phyloP scores from a whole-genome alignment of 2,888 invertebrate genomes.

The Pristionchus fissidentatus region DNA sequence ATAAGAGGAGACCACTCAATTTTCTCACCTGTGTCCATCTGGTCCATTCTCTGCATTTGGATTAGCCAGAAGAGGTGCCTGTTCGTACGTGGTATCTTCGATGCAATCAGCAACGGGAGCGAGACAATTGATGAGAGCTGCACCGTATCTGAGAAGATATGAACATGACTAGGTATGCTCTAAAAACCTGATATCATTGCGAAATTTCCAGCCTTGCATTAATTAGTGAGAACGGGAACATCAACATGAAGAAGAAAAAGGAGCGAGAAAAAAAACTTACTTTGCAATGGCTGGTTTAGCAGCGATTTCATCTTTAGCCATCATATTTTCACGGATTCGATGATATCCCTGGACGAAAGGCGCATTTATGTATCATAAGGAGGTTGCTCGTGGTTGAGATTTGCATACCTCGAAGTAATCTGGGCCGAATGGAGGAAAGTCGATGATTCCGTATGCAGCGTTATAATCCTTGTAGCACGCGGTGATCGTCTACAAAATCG shows the following conservation, averaged over 20 bases:
- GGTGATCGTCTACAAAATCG: constrained; percentile 1
- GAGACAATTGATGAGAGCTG: constrained; percentile 2
- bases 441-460: not conserved
- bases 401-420: constrained; percentile 12
- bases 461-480: constrained; percentile 9
- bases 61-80: not conserved
- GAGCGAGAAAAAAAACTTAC: not conserved
- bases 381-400: no score
- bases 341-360: not conserved
- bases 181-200: no score
- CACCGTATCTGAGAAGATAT: not conserved
- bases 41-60: not conserved
- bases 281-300: not conserved
- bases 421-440: not conserved
- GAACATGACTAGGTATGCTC: no score
- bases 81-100: not conserved
- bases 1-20: no score
- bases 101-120: constrained; percentile 18
- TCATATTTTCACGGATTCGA: not conserved
- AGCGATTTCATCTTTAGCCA: not conserved
- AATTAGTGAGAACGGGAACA: no score
- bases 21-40: constrained; percentile 30
- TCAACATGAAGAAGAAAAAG: no score
- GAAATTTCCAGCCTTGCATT: not conserved
- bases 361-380: not conserved